Evolutionary conservation across 2,888 invertebrate species (phyloP).

Genomic region (Autographa gamma): DNA sequence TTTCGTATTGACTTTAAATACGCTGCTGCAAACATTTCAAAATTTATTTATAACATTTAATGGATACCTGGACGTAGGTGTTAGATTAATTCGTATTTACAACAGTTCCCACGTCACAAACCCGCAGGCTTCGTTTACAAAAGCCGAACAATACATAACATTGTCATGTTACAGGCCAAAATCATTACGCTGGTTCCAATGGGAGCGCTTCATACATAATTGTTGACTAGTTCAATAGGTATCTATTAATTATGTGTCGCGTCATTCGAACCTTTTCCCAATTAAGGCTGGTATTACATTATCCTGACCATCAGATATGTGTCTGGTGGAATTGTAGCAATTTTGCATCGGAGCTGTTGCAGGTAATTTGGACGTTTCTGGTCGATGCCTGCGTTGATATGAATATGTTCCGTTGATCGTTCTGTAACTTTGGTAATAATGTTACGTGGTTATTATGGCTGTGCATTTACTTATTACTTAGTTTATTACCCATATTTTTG

Average conservation of each 20-base stretch:
- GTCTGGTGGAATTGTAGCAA: conserved; percentile 49
- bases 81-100: not conserved
- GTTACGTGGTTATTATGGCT: no score
- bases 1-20: not conserved
- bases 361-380: conserved; percentile 24
- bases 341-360: conserved; percentile 32
- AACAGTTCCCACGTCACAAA: not conserved
- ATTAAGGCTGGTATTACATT: conserved; percentile 54
- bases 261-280: conserved; percentile 50
- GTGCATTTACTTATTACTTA: no score
- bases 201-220: not conserved
- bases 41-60: not conserved
- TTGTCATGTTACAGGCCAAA: not conserved
- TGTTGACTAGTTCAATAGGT: conserved; percentile 31
- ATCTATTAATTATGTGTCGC: conserved; percentile 34
- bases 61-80: not conserved
- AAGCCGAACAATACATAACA: not conserved
- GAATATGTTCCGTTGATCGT: conserved; percentile 26
- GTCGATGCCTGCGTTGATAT: conserved; percentile 23
- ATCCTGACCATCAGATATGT: conserved; percentile 32
- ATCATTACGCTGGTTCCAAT: not conserved
- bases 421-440: not conserved
- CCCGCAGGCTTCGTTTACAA: not conserved
- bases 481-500: no score
- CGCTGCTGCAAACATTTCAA: not conserved